These are phyloP conservation scores for Megalopta genalis DNA, from an alignment of 1,140 invertebrate genomes.

Conservation along the genomic window DNA sequence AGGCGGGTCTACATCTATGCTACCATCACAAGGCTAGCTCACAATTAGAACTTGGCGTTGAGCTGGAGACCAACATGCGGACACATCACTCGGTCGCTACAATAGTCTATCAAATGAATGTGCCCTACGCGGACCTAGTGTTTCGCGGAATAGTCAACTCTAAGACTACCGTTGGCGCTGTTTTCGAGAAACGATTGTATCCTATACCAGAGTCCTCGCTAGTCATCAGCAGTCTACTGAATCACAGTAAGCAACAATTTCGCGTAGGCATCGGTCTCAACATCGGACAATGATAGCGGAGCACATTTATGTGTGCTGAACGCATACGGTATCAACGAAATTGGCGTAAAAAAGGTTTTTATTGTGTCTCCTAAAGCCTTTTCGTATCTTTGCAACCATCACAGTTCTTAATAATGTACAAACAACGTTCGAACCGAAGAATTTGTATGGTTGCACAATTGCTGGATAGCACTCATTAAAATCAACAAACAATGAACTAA, in stretches of 20 bases:
- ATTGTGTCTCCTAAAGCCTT: conserved; percentile 18
- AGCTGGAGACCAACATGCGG: conserved; percentile 83
- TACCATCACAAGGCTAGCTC: conserved; percentile 87
- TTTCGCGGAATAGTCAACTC: conserved; percentile 87
- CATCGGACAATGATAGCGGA: conserved; percentile 76
- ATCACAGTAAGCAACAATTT: conserved; percentile 84
- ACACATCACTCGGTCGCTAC: conserved; percentile 85
- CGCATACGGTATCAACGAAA: background rate
- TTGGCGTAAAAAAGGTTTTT: conserved; percentile 19
- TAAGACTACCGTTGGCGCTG: conserved; percentile 86
- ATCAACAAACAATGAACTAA: background rate
- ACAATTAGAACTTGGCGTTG: conserved; percentile 84
- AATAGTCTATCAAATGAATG: conserved; percentile 87
- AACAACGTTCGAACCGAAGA: background rate
- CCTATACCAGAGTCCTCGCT: conserved; percentile 86
- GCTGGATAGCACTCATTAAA: background rate
- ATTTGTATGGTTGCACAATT: background rate
- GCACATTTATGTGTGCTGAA: background rate
- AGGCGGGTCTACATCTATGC: conserved; percentile 83
- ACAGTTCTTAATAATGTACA: background rate
- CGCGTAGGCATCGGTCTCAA: conserved; percentile 83
- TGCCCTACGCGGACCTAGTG: conserved; percentile 86
- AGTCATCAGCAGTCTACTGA: conserved; percentile 86
- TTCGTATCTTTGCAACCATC: background rate
- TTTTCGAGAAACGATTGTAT: conserved; percentile 87